Percentiles rank a stretch among this genome's conserved stretches.
Evolutionary conservation across 2,888 invertebrate species (phyloP).

Genomic region (Nomada fucata): DNA sequence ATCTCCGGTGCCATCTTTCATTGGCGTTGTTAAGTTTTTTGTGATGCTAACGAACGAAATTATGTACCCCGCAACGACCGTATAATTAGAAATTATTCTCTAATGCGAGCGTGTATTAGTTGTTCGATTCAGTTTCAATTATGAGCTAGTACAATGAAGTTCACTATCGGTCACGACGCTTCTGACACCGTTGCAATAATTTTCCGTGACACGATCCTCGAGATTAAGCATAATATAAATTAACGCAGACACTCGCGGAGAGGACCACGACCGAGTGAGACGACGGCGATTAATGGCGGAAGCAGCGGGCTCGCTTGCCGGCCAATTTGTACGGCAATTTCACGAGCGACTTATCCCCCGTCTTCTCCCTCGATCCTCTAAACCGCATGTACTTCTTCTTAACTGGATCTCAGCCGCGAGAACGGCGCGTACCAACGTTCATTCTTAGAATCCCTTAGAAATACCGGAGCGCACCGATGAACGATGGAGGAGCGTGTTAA

Average conservation of each 20-base stretch:
- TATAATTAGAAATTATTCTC: slow-evolving; percentile 49
- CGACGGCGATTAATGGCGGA: slow-evolving; percentile 69
- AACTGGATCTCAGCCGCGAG: slow-evolving; percentile 37
- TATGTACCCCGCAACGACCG: slow-evolving; percentile 2
- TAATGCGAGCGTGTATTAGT: slow-evolving; percentile 38
- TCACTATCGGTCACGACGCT: too few relatives aligned
- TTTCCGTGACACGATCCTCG: not conserved
- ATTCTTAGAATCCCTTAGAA: slow-evolving; percentile 69
- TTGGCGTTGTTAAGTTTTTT: not conserved
- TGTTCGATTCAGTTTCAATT: not conserved
- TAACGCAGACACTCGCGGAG: not conserved
- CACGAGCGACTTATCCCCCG: slow-evolving; percentile 61
- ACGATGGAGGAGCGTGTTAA: slow-evolving; percentile 51
- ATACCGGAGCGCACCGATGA: slow-evolving; percentile 62
- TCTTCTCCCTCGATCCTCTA: slow-evolving; percentile 8
- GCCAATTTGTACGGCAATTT: slow-evolving; percentile 73
- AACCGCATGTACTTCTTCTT: not conserved
- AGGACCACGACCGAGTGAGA: not conserved
- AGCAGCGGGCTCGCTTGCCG: slow-evolving; percentile 45
- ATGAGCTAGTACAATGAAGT: not conserved
- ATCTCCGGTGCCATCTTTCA: not conserved
- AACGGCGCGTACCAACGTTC: slow-evolving; percentile 55
- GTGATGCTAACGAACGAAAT: not conserved
- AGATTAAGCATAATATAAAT: not conserved
- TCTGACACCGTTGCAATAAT: not conserved